phyloP scores from a whole-genome alignment of 1,140 invertebrate genomes.

The Trichonephila clavipes region DNA sequence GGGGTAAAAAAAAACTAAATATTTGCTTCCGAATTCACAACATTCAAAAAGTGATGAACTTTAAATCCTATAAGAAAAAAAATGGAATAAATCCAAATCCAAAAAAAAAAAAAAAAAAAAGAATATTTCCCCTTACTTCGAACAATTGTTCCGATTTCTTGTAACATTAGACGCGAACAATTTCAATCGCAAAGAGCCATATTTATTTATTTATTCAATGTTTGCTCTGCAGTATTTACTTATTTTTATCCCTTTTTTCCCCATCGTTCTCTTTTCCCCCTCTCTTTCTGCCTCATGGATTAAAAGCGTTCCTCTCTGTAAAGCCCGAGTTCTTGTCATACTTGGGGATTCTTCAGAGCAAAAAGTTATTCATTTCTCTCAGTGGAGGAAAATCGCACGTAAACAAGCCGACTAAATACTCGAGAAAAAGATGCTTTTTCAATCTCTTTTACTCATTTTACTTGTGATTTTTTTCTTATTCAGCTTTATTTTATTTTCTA shows the following conservation, averaged over 20 bases:
- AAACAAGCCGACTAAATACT: constrained; percentile 51
- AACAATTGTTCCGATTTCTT: constrained; percentile 64
- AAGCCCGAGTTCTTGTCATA: not conserved
- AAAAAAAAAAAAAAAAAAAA: not conserved
- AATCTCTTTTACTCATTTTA: constrained; percentile 49
- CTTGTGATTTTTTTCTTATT: not conserved
- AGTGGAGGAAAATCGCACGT: not conserved
- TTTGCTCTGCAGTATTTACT: constrained; percentile 1
- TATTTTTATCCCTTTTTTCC: constrained; percentile 6
- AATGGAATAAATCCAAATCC: not conserved
- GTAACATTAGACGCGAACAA: constrained; percentile 61
- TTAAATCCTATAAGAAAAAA: constrained; percentile 44
- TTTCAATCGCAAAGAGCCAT: constrained; percentile 48
- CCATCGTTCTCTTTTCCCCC: not conserved
- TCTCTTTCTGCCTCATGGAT: not conserved
- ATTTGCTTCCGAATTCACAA: constrained; percentile 1
- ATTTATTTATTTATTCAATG: constrained; percentile 41
- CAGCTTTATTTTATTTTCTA: constrained; percentile 32
- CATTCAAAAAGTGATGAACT: constrained; percentile 46
- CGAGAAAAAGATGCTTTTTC: constrained; percentile 35
- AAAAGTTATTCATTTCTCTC: constrained; percentile 42
- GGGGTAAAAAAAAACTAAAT: not conserved
- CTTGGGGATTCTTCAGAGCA: not conserved
- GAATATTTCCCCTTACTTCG: constrained; percentile 17
- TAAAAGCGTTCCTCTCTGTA: constrained; percentile 28